Base-by-base conservation (phyloP, 2,888 invertebrate species). In the Chymomyza fuscimana region DNA sequence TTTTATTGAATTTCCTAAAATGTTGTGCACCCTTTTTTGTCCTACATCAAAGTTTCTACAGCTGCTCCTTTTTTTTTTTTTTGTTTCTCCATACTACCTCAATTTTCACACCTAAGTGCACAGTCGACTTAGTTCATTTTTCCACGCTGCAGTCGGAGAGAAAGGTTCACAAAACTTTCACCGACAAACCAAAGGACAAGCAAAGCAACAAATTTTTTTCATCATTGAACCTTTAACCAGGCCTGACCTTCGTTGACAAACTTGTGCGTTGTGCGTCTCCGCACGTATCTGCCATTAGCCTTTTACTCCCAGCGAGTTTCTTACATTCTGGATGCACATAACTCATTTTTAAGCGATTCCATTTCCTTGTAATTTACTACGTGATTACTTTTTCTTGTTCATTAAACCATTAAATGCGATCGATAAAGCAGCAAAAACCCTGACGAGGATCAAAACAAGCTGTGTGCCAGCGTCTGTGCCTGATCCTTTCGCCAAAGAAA, bases 361-460 rank as follows among this genome's bases (percentile, higher is more conserved):
- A 84, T 79, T 88, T 84, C 79, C 80, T 81, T 77, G 77, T 85
- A 89, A 86, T 89, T 87, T 89, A 88, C 88, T 84, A 86, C 81
- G 86, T 85, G 89, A 88, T 89, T 86, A 88, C 78, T 81, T 81
- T 81, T 86, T 88, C 81, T 82, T 83, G 79, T 81, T 88, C 83
- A 83, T 88, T 89, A 89, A 83, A 87, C 86, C 86, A 87, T 86
- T 88, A 83, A 79, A 73, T 76, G 77, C 85, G 87, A 87, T 84
- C 83, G 87, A 84, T 87, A 82, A 82, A 67, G 67, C 74, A 72
- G 60, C 65, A 62, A 10, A 29, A 59, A 61, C 64, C 67, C 50
- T 60, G 65, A 64, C 66, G 66, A 73, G 69, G 73, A 75, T 73
- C 67, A 77, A 76, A 64, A 73, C 73, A 76, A 65, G 72, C 65